Evolutionary conservation across 2,113 vertebrate species (phyloP).

Genomic region (Solenodon paradoxus): DNA sequence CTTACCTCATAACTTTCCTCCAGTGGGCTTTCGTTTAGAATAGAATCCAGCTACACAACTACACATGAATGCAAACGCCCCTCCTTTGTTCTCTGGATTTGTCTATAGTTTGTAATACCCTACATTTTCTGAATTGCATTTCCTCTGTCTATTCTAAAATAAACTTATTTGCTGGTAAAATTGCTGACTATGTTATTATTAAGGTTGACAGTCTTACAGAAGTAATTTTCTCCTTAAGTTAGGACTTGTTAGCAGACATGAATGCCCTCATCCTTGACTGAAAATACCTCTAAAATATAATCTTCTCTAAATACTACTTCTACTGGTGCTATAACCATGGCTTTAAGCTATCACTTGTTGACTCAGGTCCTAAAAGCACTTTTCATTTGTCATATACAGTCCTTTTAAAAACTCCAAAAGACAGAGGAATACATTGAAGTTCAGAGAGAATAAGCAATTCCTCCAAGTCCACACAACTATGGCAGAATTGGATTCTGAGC

Average conservation of each 20-base stretch:
- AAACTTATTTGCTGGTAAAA: too few relatives aligned
- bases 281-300: not conserved
- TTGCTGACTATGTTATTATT: too few relatives aligned
- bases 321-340: not conserved
- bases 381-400: not conserved
- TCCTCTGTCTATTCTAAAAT: too few relatives aligned
- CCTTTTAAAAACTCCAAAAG: not conserved
- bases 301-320: not conserved
- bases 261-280: not conserved
- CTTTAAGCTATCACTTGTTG: not conserved
- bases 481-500: not conserved
- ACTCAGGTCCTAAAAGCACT: not conserved
- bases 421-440: conserved; percentile 2
- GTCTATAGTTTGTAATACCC: too few relatives aligned
- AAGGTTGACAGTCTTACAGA: not conserved
- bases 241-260: not conserved
- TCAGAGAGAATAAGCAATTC: too few relatives aligned
- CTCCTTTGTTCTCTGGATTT: too few relatives aligned
- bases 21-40: too few relatives aligned
- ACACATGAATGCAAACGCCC: too few relatives aligned
- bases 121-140: too few relatives aligned
- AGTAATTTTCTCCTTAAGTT: not conserved
- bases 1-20: too few relatives aligned
- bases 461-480: not conserved
- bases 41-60: too few relatives aligned